A percentile compares a stretch with the other conserved stretches of the same genome.
These are phyloP conservation scores for Brachionus rotundiformis DNA, from an alignment of 1,140 invertebrate species.

Conservation along the genomic window DNA sequence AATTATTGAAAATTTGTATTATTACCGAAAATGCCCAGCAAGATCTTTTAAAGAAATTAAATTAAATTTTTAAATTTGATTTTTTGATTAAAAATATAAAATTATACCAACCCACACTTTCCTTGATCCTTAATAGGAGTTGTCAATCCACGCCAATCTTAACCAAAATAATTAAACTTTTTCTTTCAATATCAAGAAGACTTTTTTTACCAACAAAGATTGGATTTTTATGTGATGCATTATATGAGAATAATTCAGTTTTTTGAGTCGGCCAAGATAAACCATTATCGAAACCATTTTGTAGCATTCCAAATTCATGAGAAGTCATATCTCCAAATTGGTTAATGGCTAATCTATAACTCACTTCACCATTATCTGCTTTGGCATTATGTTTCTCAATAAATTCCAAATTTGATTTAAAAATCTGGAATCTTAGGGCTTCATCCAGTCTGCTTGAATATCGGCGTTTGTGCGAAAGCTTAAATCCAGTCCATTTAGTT, in stretches of 20 bases:
- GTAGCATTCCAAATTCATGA: slow-evolving; percentile 25
- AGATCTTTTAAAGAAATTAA: no score
- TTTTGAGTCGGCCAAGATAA: slow-evolving; percentile 17
- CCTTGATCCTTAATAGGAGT: slow-evolving; percentile 52
- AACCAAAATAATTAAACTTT: neutral
- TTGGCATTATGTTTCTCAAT: slow-evolving; percentile 57
- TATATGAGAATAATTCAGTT: neutral
- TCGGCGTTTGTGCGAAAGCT: neutral
- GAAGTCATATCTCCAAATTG: slow-evolving; percentile 58
- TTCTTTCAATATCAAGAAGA: no score
- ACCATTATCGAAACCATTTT: neutral
- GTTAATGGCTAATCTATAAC: slow-evolving; percentile 58
- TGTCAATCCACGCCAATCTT: slow-evolving; percentile 23
- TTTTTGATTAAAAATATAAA: neutral
- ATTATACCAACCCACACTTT: slow-evolving; percentile 21
- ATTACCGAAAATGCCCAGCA: slow-evolving; percentile 32
- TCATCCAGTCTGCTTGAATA: slow-evolving; percentile 1
- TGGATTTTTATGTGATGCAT: neutral
- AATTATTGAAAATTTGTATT: neutral
- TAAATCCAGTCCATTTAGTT: slow-evolving; percentile 27
- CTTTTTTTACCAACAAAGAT: slow-evolving; percentile 5
- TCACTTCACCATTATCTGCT: slow-evolving; percentile 55
- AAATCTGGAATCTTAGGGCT: slow-evolving; percentile 24
- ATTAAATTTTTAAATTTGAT: no score
- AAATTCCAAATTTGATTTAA: slow-evolving; percentile 56